These are phyloP conservation scores for Chauna torquata DNA, from an alignment of 2,113 vertebrate genomes.

Conservation along the genomic window DNA sequence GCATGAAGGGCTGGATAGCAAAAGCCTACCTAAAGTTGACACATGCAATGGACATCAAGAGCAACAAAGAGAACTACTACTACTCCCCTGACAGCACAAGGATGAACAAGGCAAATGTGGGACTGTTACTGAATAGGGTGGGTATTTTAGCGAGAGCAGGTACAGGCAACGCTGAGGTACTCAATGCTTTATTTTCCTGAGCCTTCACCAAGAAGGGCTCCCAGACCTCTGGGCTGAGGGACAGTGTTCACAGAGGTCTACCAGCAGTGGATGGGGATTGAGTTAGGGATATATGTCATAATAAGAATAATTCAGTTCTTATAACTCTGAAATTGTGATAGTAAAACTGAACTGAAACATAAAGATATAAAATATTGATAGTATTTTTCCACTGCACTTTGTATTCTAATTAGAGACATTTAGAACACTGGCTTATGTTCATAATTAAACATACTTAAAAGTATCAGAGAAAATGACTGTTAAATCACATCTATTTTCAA, in stretches of 20 bases:
- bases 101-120: background rate
- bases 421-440: background rate
- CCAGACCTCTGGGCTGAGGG: background rate
- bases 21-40: background rate
- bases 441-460: conserved; percentile 14
- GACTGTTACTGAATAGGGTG: background rate
- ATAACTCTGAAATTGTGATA: background rate
- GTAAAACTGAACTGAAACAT: background rate
- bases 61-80: background rate
- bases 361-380: background rate
- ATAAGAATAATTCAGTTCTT: background rate
- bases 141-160: background rate
- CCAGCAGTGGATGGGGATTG: fast-evolving
- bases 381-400: background rate
- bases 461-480: background rate
- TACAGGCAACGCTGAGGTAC: background rate
- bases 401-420: background rate
- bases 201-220: background rate
- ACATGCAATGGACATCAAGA: background rate
- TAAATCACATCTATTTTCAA: background rate
- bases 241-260: background rate
- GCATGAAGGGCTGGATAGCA: background rate
- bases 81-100: fast-evolving
- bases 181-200: fast-evolving
- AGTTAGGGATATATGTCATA: background rate